A percentile compares a stretch with the other conserved stretches of the same genome.
Evolutionary conservation across 2,888 invertebrate species (phyloP).

Genomic region (Furcula furcula): DNA sequence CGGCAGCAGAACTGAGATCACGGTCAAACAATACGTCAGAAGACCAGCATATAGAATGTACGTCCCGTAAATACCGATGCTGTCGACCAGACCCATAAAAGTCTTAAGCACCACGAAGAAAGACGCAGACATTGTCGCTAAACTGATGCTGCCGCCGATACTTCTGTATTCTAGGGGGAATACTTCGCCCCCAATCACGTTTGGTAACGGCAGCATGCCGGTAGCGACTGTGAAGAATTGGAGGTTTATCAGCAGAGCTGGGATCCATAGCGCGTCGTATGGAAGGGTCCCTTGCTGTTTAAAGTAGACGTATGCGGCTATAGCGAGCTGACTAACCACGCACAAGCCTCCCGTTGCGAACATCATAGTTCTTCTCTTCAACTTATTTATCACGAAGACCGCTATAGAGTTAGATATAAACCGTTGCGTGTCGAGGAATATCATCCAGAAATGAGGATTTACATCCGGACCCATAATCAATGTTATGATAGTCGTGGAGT

Average conservation of each 20-base stretch:
- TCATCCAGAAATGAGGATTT: constrained; percentile 83
- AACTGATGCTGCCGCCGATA: constrained; percentile 82
- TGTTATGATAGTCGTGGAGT: constrained; percentile 83
- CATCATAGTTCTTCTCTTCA: constrained; percentile 82
- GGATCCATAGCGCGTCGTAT: constrained; percentile 61
- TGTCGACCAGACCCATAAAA: constrained; percentile 74
- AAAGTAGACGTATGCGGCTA: constrained; percentile 66
- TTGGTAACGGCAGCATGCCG: constrained; percentile 84
- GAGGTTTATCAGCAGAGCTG: constrained; percentile 70
- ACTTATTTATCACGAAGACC: constrained; percentile 80
- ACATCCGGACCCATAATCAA: constrained; percentile 79
- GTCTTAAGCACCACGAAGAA: constrained; percentile 84
- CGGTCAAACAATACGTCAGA: constrained; percentile 71
- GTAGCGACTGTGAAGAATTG: constrained; percentile 80
- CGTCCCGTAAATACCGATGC: constrained; percentile 76
- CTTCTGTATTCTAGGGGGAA: constrained; percentile 83
- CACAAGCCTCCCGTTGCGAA: constrained; percentile 82
- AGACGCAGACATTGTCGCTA: constrained; percentile 78
- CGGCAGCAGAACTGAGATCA: constrained; percentile 81
- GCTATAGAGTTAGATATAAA: constrained; percentile 81
- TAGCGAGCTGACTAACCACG: constrained; percentile 72
- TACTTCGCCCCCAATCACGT: constrained; percentile 86
- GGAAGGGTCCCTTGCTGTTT: constrained; percentile 34
- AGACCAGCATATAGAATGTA: constrained; percentile 80
- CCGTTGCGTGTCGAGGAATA: constrained; percentile 83